phyloP scores from a whole-genome alignment of 2,888 invertebrate genomes.

The Sphaerophoria taeniata region DNA sequence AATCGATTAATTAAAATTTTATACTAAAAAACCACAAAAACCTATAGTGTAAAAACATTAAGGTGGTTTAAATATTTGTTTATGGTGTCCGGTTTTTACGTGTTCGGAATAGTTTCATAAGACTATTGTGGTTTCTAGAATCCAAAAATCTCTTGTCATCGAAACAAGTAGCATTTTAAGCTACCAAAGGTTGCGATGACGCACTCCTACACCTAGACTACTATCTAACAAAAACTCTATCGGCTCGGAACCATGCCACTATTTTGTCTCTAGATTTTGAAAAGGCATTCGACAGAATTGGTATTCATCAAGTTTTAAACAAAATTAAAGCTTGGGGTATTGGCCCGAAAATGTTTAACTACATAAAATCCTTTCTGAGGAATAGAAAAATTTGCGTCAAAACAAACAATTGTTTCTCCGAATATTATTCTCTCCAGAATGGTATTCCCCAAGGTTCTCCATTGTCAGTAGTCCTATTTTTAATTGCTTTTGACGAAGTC shows the following conservation, averaged over 20 bases:
- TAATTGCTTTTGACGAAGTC: too few species aligned
- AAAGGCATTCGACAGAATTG: not conserved
- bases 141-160: not conserved
- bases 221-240: slow-evolving; percentile 8
- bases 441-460: too few species aligned
- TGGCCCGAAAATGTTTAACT: not conserved
- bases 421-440: too few species aligned
- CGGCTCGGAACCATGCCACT: not conserved
- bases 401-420: not conserved
- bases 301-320: not conserved
- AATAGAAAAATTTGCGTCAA: slow-evolving; percentile 6
- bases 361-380: not conserved
- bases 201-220: not conserved
- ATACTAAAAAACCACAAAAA: too few species aligned
- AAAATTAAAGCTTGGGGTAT: not conserved
- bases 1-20: too few species aligned
- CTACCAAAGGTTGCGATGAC: slow-evolving; percentile 15
- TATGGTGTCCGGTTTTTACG: too few species aligned
- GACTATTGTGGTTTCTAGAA: not conserved
- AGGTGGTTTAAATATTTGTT: too few species aligned
- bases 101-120: too few species aligned
- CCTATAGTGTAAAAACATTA: too few species aligned
- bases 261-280: not conserved
- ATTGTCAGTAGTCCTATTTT: too few species aligned
- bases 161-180: not conserved